These are phyloP conservation scores for Phallusia fumigata DNA, from an alignment of 23 tunicate genomes.

Conservation along the genomic window DNA sequence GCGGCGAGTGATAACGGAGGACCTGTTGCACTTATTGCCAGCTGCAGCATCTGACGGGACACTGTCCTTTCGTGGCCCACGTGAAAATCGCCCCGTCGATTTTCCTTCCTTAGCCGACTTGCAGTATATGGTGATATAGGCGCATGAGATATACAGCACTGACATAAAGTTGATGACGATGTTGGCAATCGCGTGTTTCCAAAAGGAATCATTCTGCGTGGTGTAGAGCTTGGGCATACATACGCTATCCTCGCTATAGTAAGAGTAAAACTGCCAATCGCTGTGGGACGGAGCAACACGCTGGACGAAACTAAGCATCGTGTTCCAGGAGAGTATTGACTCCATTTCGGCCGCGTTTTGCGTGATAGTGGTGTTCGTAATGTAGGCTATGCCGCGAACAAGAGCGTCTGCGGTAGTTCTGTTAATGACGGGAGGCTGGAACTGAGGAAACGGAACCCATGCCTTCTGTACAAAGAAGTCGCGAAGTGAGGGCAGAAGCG, in stretches of 20 bases:
- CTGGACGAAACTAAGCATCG: constrained; percentile 22
- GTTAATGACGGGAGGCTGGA: constrained; percentile 67
- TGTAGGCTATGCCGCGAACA: constrained; percentile 30
- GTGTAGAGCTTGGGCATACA: constrained; percentile 82
- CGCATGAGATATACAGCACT: constrained; percentile 55
- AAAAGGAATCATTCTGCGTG: constrained; percentile 39
- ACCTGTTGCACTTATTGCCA: background rate
- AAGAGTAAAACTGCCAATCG: constrained; percentile 79
- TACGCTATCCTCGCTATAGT: constrained; percentile 84
- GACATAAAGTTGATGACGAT: constrained; percentile 50
- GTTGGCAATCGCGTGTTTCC: constrained; percentile 52
- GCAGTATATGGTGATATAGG: constrained; percentile 46
- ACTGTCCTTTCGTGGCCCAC: background rate
- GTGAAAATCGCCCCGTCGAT: background rate
- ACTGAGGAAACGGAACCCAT: constrained; percentile 80
- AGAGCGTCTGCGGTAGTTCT: constrained; percentile 44
- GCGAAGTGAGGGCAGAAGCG: constrained; percentile 37
- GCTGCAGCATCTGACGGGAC: no score
- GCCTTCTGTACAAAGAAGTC: constrained; percentile 48
- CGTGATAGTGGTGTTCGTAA: constrained; percentile 23
- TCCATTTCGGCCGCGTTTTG: background rate
- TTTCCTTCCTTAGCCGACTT: constrained; percentile 19
- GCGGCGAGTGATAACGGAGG: constrained; percentile 16
- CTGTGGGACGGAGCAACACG: constrained; percentile 30
- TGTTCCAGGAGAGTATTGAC: constrained; percentile 29